phyloP scores from a whole-genome alignment of 2,888 invertebrate genomes.

The Papilio elwesi region DNA sequence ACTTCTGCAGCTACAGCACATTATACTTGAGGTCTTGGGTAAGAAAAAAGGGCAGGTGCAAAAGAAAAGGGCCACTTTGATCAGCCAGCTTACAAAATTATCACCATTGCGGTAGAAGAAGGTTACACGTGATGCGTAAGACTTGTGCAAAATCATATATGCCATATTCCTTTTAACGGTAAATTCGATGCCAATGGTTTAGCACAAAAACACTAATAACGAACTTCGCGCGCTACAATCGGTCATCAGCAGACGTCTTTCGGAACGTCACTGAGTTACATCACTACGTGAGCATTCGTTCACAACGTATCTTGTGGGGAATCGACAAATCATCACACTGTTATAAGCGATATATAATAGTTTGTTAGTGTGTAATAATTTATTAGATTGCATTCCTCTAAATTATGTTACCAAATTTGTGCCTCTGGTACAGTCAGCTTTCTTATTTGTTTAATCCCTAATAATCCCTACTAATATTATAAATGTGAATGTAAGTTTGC shows the following conservation, averaged over 20 bases:
- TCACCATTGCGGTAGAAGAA: no score
- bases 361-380: neutral
- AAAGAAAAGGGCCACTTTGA: no score
- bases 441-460: neutral
- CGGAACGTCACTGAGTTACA: constrained; percentile 35
- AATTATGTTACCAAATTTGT: neutral
- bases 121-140: neutral
- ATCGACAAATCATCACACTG: constrained; percentile 7
- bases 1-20: no score
- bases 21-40: no score
- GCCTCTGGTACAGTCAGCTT: neutral
- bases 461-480: no score
- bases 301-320: constrained; percentile 7
- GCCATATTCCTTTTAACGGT: constrained; percentile 25
- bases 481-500: no score
- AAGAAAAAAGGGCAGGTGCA: no score
- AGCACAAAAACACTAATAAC: constrained; percentile 34
- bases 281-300: constrained; percentile 24
- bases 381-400: no score
- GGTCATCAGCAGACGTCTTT: constrained; percentile 30
- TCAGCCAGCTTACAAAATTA: no score
- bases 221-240: constrained; percentile 12
- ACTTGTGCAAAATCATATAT: constrained; percentile 20
- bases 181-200: neutral
- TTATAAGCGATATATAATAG: constrained; percentile 5